Evolutionary conservation across 2,797 vertebrate genomes (phyloP), one percentile per base, ranked within the genome.

Genomic region (Heliangelus exortis): DNA sequence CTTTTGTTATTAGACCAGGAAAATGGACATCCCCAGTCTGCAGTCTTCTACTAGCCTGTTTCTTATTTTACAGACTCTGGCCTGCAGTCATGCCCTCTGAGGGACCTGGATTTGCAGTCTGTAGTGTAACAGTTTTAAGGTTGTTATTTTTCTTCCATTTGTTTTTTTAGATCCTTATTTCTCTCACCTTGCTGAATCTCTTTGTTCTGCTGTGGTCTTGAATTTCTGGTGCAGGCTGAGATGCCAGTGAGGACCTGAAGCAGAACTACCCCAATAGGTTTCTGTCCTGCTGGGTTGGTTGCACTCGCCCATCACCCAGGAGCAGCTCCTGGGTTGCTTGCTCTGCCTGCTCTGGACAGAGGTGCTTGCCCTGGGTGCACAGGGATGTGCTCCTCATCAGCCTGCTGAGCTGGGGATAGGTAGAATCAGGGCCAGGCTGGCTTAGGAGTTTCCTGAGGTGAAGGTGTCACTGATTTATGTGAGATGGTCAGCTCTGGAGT

Each of bases 61-160:
- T 57, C 34, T 84, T 85, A 15, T 41, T 72, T 59, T 61, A 41
- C 34, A 50, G 43, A 6, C 47, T 45, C 15, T 65, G 67, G 15
- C 51, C 55, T 79, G 22, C 34, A 51, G 63, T 61, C 17, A 1
- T 19, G 7, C 20, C 31, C 34, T 69, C 33, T 13, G 59, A 67
- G 20, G 36, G 28, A 59, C 14, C n/a, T 63, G 61, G 22, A 9
- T 57, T 61, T 76, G 28, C 34, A 26, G 47, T 48, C n/a, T 39
- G 25, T 62, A 62, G 34, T 18, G 2, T 47, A 67, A 51, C 2
- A 80, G 13, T 39, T 18, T 18, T 41, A 25, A 19, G 15, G 29
- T 15, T 7, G 1, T 0, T 2, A 31, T 53, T 41, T 2, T 2
- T 12, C 17, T 41, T 41, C 25, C 5, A 1, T 85, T 58, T 81